Conservation (phyloP, 2,113 vertebrate species). For the Thalassarche chlororhynchos region DNA sequence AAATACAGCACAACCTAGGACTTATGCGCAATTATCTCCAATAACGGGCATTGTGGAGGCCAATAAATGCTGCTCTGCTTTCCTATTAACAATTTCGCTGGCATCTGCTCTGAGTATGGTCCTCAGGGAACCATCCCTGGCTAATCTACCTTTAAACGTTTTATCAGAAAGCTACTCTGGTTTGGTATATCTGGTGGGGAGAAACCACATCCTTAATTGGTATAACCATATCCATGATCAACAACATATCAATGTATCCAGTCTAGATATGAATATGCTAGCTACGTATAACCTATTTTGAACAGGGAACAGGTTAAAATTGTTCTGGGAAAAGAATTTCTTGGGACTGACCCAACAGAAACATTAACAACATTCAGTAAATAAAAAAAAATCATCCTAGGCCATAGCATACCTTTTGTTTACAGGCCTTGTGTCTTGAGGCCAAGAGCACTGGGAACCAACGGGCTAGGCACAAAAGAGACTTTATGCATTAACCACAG, state of each 20-base stretch:
- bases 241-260: not conserved
- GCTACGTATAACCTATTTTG: not conserved
- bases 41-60: not conserved
- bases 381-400: not conserved
- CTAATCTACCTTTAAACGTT: not conserved
- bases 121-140: not conserved
- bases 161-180: not conserved
- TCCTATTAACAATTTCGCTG: not conserved
- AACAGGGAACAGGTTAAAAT: not conserved
- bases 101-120: not conserved
- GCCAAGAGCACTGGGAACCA: not conserved
- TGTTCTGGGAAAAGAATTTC: not conserved
- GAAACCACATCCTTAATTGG: not conserved
- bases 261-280: not conserved
- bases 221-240: not conserved
- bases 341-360: not conserved
- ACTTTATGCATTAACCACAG: not conserved
- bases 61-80: not conserved
- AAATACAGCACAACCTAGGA: not conserved
- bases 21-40: not conserved
- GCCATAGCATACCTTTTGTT: not conserved
- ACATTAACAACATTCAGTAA: not conserved
- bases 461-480: not conserved
- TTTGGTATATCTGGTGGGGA: not conserved
- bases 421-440: not conserved